A percentile compares a stretch with the other conserved stretches of the same genome.
Conservation (phyloP, 30 jellyfish, hydroid and myxozoan genomes). For the Calvadosia cruxmelitensis region DNA sequence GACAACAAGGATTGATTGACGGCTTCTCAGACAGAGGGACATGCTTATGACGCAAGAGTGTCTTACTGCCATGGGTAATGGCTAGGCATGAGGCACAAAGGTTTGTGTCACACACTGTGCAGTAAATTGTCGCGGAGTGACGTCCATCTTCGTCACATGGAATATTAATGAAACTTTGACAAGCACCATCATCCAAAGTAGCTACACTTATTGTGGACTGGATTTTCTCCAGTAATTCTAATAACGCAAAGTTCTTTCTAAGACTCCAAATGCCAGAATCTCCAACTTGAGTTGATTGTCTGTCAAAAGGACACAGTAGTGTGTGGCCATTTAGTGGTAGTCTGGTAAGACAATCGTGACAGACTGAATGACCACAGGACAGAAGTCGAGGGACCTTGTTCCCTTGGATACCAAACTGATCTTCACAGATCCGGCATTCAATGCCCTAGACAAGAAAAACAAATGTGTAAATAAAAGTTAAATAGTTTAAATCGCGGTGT, state of each 20-base stretch:
- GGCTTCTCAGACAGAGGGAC: constrained; percentile 84
- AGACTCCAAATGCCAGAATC: constrained; percentile 97
- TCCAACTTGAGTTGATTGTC: constrained; percentile 69
- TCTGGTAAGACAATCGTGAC: constrained; percentile 85
- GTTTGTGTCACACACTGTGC: constrained; percentile 82
- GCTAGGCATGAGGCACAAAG: constrained; percentile 58
- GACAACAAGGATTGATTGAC: constrained; percentile 78
- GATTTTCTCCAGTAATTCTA: constrained; percentile 69
- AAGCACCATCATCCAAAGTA: constrained; percentile 22
- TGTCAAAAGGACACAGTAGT: constrained; percentile 79
- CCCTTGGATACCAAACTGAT: constrained; percentile 62
- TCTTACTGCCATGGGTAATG: constrained; percentile 57
- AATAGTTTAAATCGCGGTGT: no score
- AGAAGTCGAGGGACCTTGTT: constrained; percentile 80
- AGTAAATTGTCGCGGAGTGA: constrained; percentile 53
- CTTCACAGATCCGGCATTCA: constrained; percentile 93
- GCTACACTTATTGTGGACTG: constrained; percentile 11
- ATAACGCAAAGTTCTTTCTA: constrained; percentile 74
- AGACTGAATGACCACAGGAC: constrained; percentile 88
- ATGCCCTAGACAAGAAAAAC: constrained; percentile 33
- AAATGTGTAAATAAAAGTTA: not conserved
- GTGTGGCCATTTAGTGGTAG: constrained; percentile 27
- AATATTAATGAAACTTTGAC: not conserved
- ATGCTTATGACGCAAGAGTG: constrained; percentile 58
- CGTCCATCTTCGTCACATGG: constrained; percentile 80